phyloP scores from a whole-genome alignment of 2,797 vertebrate genomes.

The Pyrocephalus nanus region DNA sequence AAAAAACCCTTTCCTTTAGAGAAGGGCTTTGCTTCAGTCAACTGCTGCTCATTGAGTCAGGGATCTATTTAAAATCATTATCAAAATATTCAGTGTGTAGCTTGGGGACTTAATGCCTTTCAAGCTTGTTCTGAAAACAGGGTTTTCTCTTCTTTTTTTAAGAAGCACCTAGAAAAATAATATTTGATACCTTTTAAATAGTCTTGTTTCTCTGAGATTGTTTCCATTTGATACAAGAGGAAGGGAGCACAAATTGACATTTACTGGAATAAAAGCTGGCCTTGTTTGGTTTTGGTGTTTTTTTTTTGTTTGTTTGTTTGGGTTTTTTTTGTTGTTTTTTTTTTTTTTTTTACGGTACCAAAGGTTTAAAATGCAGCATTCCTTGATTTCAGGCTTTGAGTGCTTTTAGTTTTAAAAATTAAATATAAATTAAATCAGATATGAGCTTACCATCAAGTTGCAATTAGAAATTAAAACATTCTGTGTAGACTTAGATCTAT shows the following conservation, averaged over 20 bases:
- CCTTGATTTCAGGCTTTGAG: neutral
- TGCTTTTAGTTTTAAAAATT: neutral
- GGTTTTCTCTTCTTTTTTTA: neutral
- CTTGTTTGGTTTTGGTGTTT: accelerated
- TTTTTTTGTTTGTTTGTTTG: too few species aligned
- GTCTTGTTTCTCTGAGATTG: neutral
- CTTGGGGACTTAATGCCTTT: neutral
- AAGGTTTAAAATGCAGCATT: neutral
- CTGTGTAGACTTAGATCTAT: neutral
- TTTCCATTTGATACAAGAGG: neutral
- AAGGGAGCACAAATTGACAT: neutral
- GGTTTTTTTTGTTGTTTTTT: too few species aligned
- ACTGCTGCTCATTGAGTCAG: neutral
- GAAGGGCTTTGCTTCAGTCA: neutral
- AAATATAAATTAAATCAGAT: neutral
- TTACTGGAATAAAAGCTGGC: neutral
- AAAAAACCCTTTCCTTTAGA: neutral
- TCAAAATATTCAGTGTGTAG: neutral
- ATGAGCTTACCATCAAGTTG: neutral
- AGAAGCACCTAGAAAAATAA: neutral
- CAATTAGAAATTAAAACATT: neutral
- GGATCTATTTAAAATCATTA: neutral
- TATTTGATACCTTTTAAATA: neutral
- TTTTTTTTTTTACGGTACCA: neutral
- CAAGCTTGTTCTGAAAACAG: neutral